A percentile compares a stretch with the other conserved stretches of the same genome.
Evolutionary conservation across 2,888 invertebrate species (phyloP).

Genomic region (Stegophylla sp.): DNA sequence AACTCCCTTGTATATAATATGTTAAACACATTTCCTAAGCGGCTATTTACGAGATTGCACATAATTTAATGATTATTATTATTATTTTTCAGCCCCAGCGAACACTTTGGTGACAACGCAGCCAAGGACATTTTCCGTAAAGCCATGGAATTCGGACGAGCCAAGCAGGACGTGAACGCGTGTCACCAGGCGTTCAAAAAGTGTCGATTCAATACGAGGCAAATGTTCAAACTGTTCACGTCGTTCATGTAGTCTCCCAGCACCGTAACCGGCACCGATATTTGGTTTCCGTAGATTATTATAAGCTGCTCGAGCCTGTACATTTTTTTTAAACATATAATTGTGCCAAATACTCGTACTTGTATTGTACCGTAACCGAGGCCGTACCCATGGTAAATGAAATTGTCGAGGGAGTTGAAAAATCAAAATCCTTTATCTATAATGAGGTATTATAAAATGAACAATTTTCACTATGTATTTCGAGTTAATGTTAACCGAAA

Average conservation of each 20-base stretch:
- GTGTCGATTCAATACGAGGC: slow-evolving; percentile 50
- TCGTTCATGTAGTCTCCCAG: slow-evolving; percentile 42
- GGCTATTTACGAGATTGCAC: no score
- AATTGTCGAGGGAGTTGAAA: no score
- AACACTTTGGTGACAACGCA: slow-evolving; percentile 45
- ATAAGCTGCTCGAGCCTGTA: background rate
- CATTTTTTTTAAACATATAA: background rate
- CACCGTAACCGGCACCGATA: background rate
- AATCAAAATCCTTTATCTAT: no score
- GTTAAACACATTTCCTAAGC: no score
- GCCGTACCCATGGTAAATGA: no score
- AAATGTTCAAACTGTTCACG: slow-evolving; percentile 47
- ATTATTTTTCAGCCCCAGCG: slow-evolving; percentile 40
- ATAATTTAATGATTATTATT: no score
- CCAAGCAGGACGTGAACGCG: slow-evolving; percentile 31
- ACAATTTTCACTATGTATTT: no score
- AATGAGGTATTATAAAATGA: no score
- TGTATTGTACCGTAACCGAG: no score
- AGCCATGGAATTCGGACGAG: slow-evolving; percentile 48
- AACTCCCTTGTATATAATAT: no score
- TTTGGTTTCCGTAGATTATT: background rate
- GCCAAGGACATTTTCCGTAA: slow-evolving; percentile 51
- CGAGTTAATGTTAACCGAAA: no score
- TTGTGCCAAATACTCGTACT: slow-evolving; percentile 47
- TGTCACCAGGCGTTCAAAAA: slow-evolving; percentile 53